phyloP scores from a whole-genome alignment of 2,888 invertebrate genomes.

The Coelogynopora nodosa region DNA sequence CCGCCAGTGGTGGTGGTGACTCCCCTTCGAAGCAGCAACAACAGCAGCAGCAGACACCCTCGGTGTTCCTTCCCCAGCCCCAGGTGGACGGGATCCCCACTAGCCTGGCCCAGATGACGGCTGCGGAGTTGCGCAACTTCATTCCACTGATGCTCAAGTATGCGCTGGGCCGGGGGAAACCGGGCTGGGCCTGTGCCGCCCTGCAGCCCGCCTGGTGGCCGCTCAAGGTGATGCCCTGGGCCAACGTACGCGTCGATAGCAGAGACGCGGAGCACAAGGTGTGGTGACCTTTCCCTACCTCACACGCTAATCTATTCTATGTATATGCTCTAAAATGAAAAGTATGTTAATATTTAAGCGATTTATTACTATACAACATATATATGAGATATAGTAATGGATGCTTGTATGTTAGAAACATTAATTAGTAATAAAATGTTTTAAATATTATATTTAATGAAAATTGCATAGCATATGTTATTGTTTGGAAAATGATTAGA shows the following conservation, averaged over 20 bases:
- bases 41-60: too few species aligned
- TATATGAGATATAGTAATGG: too few species aligned
- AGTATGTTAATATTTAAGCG: too few species aligned
- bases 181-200: not conserved
- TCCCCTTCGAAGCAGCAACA: not conserved
- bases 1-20: not conserved
- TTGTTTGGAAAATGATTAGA: too few species aligned
- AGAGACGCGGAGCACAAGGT: slow-evolving; percentile 6
- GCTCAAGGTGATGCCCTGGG: slow-evolving; percentile 15
- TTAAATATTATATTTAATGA: too few species aligned
- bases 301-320: too few species aligned
- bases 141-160: slow-evolving; percentile 6
- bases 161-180: not conserved
- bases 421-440: too few species aligned
- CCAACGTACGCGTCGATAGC: slow-evolving; percentile 6
- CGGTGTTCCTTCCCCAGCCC: not conserved
- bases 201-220: slow-evolving; percentile 30
- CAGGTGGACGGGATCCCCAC: not conserved
- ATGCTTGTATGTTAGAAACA: too few species aligned
- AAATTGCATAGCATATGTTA: too few species aligned
- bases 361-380: too few species aligned
- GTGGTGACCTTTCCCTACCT: too few species aligned
- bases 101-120: not conserved
- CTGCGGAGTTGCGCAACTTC: slow-evolving; percentile 5
- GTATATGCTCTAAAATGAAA: too few species aligned